Conservation (phyloP, 2,797 vertebrate genomes). For the Cephalopachus bancanus region DNA sequence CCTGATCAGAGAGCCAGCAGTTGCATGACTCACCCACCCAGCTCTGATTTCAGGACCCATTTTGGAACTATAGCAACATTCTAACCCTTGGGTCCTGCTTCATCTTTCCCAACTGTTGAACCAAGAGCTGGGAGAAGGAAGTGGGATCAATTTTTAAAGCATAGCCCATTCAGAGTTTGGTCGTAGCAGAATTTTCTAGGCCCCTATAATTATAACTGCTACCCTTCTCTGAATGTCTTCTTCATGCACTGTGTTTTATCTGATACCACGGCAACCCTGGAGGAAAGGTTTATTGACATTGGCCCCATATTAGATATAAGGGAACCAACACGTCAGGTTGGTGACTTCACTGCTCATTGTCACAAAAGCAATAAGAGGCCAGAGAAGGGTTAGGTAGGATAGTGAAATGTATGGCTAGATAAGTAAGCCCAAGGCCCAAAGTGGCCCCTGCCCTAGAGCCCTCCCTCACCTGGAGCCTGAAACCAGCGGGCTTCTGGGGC, state of each 20-base stretch:
- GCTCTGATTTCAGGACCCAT: neutral
- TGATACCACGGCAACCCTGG: neutral
- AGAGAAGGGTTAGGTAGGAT: neutral
- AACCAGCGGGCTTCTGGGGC: neutral
- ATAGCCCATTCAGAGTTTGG: neutral
- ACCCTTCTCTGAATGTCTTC: neutral
- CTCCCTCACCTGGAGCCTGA: neutral
- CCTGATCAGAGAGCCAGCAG: neutral
- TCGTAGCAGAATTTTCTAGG: neutral
- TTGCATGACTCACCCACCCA: neutral
- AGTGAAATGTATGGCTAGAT: neutral
- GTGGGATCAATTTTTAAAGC: neutral
- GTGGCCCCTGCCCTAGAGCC: neutral
- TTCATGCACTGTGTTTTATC: neutral
- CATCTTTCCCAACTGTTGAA: constrained; percentile 1
- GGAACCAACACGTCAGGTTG: neutral
- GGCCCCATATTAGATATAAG: neutral
- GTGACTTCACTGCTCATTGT: neutral
- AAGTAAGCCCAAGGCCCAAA: neutral
- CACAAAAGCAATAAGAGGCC: neutral
- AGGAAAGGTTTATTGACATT: neutral
- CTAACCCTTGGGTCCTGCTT: neutral
- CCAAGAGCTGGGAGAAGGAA: neutral
- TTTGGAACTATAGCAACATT: neutral
- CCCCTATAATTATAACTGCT: neutral